Conservation (phyloP, 23 tunicate species). For the Diplosoma virens region DNA sequence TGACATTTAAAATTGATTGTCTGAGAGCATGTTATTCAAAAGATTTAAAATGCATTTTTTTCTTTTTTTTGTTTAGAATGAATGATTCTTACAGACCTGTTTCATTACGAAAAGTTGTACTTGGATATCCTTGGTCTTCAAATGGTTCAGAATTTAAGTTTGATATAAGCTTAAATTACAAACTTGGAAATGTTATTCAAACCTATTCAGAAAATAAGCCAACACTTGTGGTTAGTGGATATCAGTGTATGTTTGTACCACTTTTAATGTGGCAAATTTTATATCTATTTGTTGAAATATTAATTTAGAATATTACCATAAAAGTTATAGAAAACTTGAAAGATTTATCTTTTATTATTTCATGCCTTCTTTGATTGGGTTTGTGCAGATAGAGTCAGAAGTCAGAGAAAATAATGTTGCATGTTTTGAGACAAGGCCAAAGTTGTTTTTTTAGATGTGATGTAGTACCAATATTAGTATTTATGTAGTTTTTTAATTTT, state of each 20-base stretch:
- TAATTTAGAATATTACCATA: background rate
- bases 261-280: background rate
- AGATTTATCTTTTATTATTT: too few species aligned
- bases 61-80: slow-evolving; percentile 46
- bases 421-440: too few species aligned
- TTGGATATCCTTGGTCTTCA: slow-evolving; percentile 84
- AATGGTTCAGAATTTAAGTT: slow-evolving; percentile 80
- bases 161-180: slow-evolving; percentile 82
- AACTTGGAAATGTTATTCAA: slow-evolving; percentile 65
- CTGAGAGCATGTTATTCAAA: too few species aligned
- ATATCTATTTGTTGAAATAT: background rate
- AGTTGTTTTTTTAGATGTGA: too few species aligned
- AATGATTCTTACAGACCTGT: slow-evolving; percentile 72
- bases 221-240: slow-evolving; percentile 61
- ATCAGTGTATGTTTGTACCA: too few species aligned
- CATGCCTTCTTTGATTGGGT: background rate
- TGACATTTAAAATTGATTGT: too few species aligned
- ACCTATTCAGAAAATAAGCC: slow-evolving; percentile 80
- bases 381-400: too few species aligned
- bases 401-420: too few species aligned
- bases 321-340: too few species aligned
- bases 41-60: too few species aligned
- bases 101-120: slow-evolving; percentile 51
- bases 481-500: too few species aligned
- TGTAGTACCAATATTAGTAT: too few species aligned